Base-by-base conservation (phyloP, 1,140 invertebrate species). In the Oryzaephilus surinamensis region DNA sequence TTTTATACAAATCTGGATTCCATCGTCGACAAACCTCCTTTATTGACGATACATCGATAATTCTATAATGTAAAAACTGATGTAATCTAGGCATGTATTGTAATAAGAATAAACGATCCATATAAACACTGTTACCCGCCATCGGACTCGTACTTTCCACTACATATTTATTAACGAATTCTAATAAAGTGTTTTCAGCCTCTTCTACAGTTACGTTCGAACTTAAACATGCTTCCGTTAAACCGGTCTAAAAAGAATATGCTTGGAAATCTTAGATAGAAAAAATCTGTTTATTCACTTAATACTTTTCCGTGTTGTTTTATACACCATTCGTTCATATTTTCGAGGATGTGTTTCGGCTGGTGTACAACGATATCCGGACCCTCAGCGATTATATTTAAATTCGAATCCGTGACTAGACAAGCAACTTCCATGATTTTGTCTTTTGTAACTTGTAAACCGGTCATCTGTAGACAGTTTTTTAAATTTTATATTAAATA, bases 1-100 rank as follows among this genome's bases (percentile, higher is more conserved):
- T 51, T 35, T 66, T 54, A 53, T 64, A 74, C 13, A 78, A 57
- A 20, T 68, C 58, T 3, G 70, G 69, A 61, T 79, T 78, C 89
- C 90, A 94, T 14, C 86, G 61, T 32, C 73, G 72, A 17, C 65
- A 73, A 46, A 97, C 54, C 66, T 96, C 92, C 63, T 95, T 96
- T 1, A 97, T 64, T 2, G 82, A 76, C 19, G 83, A 89, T 3
- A 96, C 91, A 74, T 98, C 94, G 33, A 97, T 79, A 14, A 91
- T 81, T 54, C 93, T 74, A 64, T 97, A 96, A 64, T 97, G 90
- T 37, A 97, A 66, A 63, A 92, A 85, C 7, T 79, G 54, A 54
- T 84, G 57, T 10, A 92, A 57, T 21, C 47, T 62, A 1, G 86
- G 84, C 77, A 91, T 84, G 49, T 81, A 76, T 63, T 81, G 83